Evolutionary conservation across 2,113 vertebrate genomes (phyloP), one percentile per base, ranked within the genome.

Genomic region (Sclerurus mexicanus): DNA sequence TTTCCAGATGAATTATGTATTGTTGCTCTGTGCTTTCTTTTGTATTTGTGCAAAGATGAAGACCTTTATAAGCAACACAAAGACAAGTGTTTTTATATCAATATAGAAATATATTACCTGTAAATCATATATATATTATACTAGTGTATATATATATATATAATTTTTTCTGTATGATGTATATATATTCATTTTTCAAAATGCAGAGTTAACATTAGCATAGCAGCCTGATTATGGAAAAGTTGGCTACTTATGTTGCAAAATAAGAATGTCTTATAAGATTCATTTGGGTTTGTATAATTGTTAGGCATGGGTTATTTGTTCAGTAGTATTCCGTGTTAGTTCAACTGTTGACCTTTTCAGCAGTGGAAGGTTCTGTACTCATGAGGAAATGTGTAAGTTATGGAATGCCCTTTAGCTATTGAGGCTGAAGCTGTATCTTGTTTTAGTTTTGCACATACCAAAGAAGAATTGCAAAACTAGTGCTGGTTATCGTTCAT

Each of bases 341-440:
- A 89, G 73, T 91, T 87, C 71, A 82, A 60, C 40, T 56, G 5
- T 49, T 90, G 81, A 94, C 75, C 74, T 90, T 93, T 83, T 90
- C 49, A 87, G 30, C 66, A 49, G 24, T 76, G 44, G 22, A 68
- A 76, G 22, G 56, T 93, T 40, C 71, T 88, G 9, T 91, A 33
- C 37, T 87, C 39, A 15, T 22, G 88, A 87, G 77, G 28, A 95
- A 87, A 72, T 52, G 21, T 79, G 14, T 87, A 82, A 91, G 46
- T 73, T 90, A 73, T n/a, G 37, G 28, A 50, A n/a, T 90, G 49
- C 22, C 33, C 58, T 94, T 88, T 75, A 85, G 52, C 22, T 69
- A 42, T 88, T 86, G 84, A 63, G 79, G 17, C 15, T 11, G 18
- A 93, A 90, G 49, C 63, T 46, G 22, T 35, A 5, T 72, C 77